Conservation (phyloP, 2,888 invertebrate genomes). For the Pardosa pseudoannulata region DNA sequence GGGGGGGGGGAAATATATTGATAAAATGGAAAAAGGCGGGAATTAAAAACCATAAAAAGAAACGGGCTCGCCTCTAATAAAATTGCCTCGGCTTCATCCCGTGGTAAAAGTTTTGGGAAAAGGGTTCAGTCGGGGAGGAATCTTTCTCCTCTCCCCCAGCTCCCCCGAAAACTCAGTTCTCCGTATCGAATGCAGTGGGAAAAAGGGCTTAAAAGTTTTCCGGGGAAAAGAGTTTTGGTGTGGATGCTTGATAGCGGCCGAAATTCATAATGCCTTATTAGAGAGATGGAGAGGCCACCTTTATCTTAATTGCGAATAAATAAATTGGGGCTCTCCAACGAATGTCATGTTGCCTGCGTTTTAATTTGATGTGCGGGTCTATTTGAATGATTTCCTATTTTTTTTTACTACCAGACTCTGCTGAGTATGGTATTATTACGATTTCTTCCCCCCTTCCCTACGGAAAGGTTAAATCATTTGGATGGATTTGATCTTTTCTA, state of each 20-base stretch:
- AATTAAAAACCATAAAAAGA: slow-evolving; percentile 24
- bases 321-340: neutral
- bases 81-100: neutral
- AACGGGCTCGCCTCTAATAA: neutral
- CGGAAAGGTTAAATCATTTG: neutral
- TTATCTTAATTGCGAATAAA: slow-evolving; percentile 13
- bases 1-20: neutral
- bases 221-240: neutral
- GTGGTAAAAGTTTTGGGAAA: neutral
- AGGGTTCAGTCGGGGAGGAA: neutral
- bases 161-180: no score
- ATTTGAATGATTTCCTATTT: neutral
- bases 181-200: neutral
- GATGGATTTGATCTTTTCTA: no score
- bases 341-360: neutral
- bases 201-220: neutral
- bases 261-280: neutral
- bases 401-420: neutral
- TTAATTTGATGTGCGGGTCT: neutral
- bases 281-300: neutral
- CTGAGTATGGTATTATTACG: neutral
- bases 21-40: slow-evolving; percentile 17
- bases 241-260: neutral
- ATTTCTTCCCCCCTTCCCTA: no score
- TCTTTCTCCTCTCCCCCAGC: no score